Evolutionary conservation across 2,113 vertebrate genomes (phyloP).

Genomic region (Oophaga pumilio): DNA sequence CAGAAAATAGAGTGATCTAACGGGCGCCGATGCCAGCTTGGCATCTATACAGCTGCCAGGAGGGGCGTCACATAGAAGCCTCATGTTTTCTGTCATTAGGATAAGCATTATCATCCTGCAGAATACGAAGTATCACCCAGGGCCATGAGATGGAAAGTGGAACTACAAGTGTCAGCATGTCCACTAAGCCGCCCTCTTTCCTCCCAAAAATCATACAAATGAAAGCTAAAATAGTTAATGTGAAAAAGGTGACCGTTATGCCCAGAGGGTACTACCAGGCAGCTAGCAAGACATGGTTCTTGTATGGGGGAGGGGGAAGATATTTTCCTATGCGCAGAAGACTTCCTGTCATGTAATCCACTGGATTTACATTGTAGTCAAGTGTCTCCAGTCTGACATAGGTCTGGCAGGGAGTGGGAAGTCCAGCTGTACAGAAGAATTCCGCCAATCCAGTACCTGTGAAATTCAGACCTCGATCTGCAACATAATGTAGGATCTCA

Average conservation of each 20-base stretch:
- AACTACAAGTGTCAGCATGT: background rate
- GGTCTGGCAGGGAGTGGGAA: no score
- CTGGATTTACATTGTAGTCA: background rate
- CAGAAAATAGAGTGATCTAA: conserved; percentile 26
- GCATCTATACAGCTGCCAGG: background rate
- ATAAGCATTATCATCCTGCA: background rate
- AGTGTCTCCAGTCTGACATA: background rate
- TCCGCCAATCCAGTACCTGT: no score
- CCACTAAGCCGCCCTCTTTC: background rate
- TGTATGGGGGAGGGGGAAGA: no score
- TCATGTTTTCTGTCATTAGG: background rate
- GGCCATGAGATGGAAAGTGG: background rate
- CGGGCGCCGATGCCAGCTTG: background rate
- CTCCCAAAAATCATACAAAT: no score
- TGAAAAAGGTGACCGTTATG: no score
- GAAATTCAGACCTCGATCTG: no score
- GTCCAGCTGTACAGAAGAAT: no score
- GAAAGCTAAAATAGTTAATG: no score
- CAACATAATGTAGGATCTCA: no score
- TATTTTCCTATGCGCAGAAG: background rate
- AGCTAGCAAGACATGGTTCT: no score
- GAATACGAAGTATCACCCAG: background rate
- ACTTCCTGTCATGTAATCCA: background rate
- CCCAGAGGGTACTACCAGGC: no score
- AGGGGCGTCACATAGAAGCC: background rate